Conservation (phyloP, 2,888 invertebrate species). For the Coenonympha glycerion region DNA sequence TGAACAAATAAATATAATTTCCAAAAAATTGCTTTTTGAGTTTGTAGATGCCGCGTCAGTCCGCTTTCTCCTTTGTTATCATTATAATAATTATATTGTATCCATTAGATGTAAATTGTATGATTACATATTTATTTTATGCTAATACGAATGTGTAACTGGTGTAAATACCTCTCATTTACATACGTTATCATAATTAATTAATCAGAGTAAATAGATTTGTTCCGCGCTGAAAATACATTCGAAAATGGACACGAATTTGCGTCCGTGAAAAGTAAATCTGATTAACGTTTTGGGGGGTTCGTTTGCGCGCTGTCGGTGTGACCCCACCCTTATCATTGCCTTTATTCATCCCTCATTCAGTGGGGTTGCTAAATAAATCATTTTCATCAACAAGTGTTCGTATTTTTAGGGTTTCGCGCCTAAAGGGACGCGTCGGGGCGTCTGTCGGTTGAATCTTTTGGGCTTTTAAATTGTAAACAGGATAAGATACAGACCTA, state of each 20-base stretch:
- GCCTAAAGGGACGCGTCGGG: too few relatives aligned
- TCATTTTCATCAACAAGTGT: not conserved
- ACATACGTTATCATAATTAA: not conserved
- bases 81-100: too few relatives aligned
- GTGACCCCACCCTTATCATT: not conserved
- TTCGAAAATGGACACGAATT: too few relatives aligned
- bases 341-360: not conserved
- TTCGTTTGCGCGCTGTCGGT: slow-evolving; percentile 12
- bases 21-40: too few relatives aligned
- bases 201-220: slow-evolving; percentile 7
- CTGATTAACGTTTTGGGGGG: slow-evolving; percentile 8
- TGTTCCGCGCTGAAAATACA: slow-evolving; percentile 4
- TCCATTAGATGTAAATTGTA: not conserved
- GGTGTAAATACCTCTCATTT: not conserved
- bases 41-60: too few relatives aligned
- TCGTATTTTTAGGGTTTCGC: too few relatives aligned
- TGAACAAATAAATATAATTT: too few relatives aligned
- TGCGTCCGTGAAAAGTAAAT: slow-evolving; percentile 5
- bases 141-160: not conserved
- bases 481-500: too few relatives aligned
- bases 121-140: too few relatives aligned
- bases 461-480: too few relatives aligned
- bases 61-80: too few relatives aligned
- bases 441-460: too few relatives aligned
- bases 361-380: not conserved